Evolutionary conservation across 2,888 invertebrate species (phyloP), one percentile per base, ranked within the genome.

Genomic region (Ectemnius cavifrons): DNA sequence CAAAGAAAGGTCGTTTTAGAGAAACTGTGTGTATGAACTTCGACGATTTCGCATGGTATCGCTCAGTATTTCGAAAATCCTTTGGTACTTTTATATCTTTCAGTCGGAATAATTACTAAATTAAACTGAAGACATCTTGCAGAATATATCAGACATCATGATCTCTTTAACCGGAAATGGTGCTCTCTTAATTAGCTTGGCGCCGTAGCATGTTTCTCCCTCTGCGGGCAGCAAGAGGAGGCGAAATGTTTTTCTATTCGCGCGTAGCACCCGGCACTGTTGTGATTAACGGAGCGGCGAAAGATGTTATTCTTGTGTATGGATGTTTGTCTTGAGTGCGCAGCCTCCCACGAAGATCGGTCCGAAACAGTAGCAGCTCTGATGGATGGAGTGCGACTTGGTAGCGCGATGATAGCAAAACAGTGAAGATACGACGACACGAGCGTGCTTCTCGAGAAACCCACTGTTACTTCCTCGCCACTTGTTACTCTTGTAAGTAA

Each of bases 221-320:
- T 63, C 63, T 61, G 67, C 47, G 57, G 67, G 73, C 57, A 63
- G 71, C 45, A 63, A 47, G 59, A 52, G 52, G n/a, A n/a, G 47
- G 20, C 16, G 20, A 60, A 63, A 82, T 87, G 86, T 87, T 86
- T 79, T 86, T 67, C 80, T 80, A 85, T 79, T 77, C 73, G 79
- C 80, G 80, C 73, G 78, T 71, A 66, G 81, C 73, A 68, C 63
- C 73, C 75, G 67, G 49, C 71, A 81, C 79, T 87, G 86, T 87
- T 87, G 84, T 83, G 86, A 85, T 87, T 87, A 84, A 73, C 79
- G 77, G 71, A 78, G 37, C 83, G 71, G 70, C 60, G 75, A 71
- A 83, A 82, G 78, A 74, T 89, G 88, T 90, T 89, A 87, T 90
- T 87, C 85, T 88, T 85, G 84, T 81, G 80, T 88, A 89, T 88